Base-by-base conservation (phyloP, 2,113 vertebrate species). In the Seriola aureovittata region DNA sequence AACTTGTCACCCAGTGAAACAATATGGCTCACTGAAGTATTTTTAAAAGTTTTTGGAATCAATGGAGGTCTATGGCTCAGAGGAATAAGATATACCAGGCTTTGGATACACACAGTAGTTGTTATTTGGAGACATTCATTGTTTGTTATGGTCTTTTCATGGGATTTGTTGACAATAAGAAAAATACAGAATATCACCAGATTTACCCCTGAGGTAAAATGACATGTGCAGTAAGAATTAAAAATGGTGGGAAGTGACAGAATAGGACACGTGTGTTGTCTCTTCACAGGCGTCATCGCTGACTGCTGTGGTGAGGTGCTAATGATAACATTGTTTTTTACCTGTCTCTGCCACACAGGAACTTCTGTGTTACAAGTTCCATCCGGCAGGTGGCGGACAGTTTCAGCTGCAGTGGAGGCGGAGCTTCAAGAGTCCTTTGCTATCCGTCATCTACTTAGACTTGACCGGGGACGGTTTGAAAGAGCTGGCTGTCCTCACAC, bases 331-430 rank as follows among this genome's bases (percentile, higher is more conserved):
- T 5, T 44, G 40, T 67, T 59, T 8, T 63, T 48, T 78, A 4
- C 8, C n/a, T 80, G 46, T 86, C 29, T 86, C 29, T 74, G 9
- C 54, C 64, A 13, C 3, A 5, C 87, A 98, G 97, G 97, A 97
- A 65, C 94, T 98, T 44, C 96, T 97, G 7, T 98, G 97, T 90
- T 98, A 97, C 76, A 97, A 97, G 80, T 96, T 95, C 68, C 76
- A 87, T 36, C 66, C 77, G 0, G 29, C 72, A 50, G 57, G 36
- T 10, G 79, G 80, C 10, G 75, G 75, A 4, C 91, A 92, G 21
- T 98, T 97, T 87, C 89, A 82, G 78, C 90, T 97, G 54, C 80
- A 95, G 67, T 98, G 97, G 97, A 96, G 89, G 17, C 93, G 96
- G 48, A 94, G 96, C 76, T 98, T 98, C 89, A 96, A 96, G 50